phyloP scores from a whole-genome alignment of 2,113 vertebrate species.

The Caloenas nicobarica region DNA sequence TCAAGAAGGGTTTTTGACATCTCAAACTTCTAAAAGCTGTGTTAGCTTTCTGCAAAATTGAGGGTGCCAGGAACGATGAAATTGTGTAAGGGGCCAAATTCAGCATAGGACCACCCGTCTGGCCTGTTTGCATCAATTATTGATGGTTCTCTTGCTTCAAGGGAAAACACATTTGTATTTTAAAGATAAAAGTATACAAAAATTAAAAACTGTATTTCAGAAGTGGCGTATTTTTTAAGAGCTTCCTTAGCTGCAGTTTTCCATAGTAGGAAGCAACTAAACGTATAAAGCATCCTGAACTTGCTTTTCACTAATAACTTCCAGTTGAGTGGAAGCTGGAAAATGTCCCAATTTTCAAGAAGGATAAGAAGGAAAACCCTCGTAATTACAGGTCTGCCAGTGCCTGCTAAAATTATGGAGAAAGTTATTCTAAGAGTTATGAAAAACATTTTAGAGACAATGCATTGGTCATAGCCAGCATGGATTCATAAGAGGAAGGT shows the following conservation, averaged over 20 bases:
- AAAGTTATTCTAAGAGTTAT: not conserved
- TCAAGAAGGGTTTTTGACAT: not conserved
- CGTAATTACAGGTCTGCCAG: not conserved
- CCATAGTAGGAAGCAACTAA: not conserved
- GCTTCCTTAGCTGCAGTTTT: not conserved
- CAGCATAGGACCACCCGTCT: not conserved
- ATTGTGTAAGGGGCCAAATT: not conserved
- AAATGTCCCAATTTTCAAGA: not conserved
- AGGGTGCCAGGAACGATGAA: not conserved
- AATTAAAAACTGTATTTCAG: not conserved
- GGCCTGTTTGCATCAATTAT: not conserved
- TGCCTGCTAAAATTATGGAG: not conserved
- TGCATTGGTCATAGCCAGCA: not conserved
- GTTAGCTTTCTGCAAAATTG: not conserved
- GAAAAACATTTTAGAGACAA: not conserved
- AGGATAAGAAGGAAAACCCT: not conserved
- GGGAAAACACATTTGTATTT: not conserved
- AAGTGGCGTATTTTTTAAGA: not conserved
- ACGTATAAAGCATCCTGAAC: not conserved
- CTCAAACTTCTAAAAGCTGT: not conserved
- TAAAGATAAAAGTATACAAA: not conserved
- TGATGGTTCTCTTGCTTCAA: not conserved
- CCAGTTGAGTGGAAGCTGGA: not conserved
- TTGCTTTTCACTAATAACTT: not conserved
- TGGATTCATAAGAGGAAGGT: not conserved